Base-by-base conservation (phyloP, 2,113 vertebrate genomes). In the Atrichornis clamosus region DNA sequence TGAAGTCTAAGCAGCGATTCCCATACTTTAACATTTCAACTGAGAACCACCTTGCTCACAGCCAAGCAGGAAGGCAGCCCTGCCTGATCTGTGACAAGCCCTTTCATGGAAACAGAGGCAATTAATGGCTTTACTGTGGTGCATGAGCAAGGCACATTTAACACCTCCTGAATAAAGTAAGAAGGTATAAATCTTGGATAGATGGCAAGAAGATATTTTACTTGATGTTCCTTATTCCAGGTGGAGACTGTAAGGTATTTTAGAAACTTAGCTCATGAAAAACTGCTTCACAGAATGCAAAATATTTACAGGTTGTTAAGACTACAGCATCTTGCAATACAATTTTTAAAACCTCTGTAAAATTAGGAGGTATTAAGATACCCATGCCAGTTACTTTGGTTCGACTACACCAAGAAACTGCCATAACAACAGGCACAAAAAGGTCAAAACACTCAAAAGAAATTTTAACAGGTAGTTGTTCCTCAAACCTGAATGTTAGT, bases 111-210 rank as follows among this genome's bases (percentile, higher is more conserved):
- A 90, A 84, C 5, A 41, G 30, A 58, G 37, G 33, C 3, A 21
- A 69, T 15, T 64, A 11, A 47, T 26, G 23, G 46, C 50, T 69
- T 78, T 64, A 74, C 7, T n/a, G 23, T 16, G 20, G 5, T 64
- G 44, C 24, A 49, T 0, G 0, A 60, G 12, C 4, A 63, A 63
- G 41, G 19, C 2, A 4, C 15, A 49, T 77, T 84, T 73, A 68
- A 58, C 78, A 89, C 7, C 7, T 49, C 26, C 22, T n/a, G 8
- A 11, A 62, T 33, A 42, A 79, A 70, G 23, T 37, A 26, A 41
- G 46, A 56, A 82, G 11, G 33, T 32, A 69, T 6, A 73, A 44
- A 69, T 33, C 41, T 24, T 60, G 35, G 41, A 63, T 0, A 73
- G 30, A 84, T 87, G 41, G 30, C 33, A 77, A 24, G 15, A 77